Evolutionary conservation across 2,888 invertebrate species (phyloP).

Genomic region (Parnassius apollo): DNA sequence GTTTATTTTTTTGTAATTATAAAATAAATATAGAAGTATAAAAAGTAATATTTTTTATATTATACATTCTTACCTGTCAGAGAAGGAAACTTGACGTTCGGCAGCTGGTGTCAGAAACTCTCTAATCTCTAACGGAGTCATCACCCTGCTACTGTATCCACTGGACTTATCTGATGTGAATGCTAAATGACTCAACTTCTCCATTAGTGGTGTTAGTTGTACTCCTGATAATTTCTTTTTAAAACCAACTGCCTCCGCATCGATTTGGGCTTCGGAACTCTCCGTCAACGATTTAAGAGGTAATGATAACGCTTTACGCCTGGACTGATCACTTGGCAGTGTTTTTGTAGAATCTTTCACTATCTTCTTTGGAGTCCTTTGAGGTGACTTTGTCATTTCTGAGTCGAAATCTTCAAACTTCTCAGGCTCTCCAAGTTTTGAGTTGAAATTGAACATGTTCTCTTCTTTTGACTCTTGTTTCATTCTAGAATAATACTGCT

Average conservation of each 20-base stretch:
- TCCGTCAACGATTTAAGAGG: conserved; percentile 86
- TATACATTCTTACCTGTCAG: conserved; percentile 50
- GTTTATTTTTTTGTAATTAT: no score
- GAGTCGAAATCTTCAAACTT: conserved; percentile 77
- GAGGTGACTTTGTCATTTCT: conserved; percentile 65
- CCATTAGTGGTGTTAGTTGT: conserved; percentile 90
- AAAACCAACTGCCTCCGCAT: conserved; percentile 59
- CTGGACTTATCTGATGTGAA: conserved; percentile 83
- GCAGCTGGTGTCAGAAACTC: conserved; percentile 67
- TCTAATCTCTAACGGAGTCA: conserved; percentile 80
- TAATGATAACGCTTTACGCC: conserved; percentile 83
- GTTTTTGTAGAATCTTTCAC: conserved; percentile 58
- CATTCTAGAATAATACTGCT: conserved; percentile 83
- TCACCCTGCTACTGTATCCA: conserved; percentile 85
- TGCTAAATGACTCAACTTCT: conserved; percentile 88
- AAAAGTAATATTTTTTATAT: no score
- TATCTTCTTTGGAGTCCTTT: conserved; percentile 67
- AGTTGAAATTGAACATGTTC: conserved; percentile 66
- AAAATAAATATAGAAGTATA: no score
- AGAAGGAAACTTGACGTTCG: conserved; percentile 63
- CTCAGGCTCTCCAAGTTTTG: conserved; percentile 62
- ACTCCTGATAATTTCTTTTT: conserved; percentile 84
- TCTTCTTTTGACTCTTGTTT: conserved; percentile 71
- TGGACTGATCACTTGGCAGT: conserved; percentile 59
- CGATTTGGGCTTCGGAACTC: conserved; percentile 60